These are phyloP conservation scores for Sebastes nivosus DNA, from an alignment of 2,797 vertebrate genomes.

Conservation along the genomic window DNA sequence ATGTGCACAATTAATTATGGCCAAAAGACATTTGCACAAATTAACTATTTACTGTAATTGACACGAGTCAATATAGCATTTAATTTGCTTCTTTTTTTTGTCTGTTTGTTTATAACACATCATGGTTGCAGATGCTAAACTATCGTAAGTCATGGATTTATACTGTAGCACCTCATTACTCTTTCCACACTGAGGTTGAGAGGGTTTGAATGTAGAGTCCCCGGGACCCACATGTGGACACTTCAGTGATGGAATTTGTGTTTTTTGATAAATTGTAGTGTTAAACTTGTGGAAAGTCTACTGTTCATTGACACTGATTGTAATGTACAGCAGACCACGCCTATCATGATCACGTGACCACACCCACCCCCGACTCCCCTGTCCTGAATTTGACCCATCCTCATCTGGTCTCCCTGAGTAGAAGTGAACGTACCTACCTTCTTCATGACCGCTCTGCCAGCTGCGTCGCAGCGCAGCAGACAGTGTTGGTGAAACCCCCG, in stretches of 20 bases:
- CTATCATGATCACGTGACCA: neutral
- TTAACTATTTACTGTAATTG: neutral
- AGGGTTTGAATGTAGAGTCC: no score
- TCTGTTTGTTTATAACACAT: neutral
- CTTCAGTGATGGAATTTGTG: no score
- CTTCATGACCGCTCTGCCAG: neutral
- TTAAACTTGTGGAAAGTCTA: no score
- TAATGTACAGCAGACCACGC: neutral
- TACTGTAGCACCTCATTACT: no score
- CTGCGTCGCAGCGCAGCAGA: neutral
- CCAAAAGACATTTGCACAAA: neutral
- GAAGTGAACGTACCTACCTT: neutral
- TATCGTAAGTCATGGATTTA: no score
- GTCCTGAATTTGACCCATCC: neutral
- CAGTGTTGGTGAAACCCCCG: neutral
- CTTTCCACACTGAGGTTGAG: no score
- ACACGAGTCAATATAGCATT: neutral
- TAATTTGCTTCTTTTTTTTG: neutral
- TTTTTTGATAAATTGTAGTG: no score
- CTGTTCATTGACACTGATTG: neutral
- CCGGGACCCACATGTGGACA: no score
- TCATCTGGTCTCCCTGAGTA: neutral
- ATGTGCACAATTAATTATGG: neutral
- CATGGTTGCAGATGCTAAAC: neutral
- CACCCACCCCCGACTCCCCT: fast-evolving